Percentiles rank a stretch among this genome's conserved stretches.
Conservation (phyloP, 2,888 invertebrate species). For the Geotrupes spiniger region DNA sequence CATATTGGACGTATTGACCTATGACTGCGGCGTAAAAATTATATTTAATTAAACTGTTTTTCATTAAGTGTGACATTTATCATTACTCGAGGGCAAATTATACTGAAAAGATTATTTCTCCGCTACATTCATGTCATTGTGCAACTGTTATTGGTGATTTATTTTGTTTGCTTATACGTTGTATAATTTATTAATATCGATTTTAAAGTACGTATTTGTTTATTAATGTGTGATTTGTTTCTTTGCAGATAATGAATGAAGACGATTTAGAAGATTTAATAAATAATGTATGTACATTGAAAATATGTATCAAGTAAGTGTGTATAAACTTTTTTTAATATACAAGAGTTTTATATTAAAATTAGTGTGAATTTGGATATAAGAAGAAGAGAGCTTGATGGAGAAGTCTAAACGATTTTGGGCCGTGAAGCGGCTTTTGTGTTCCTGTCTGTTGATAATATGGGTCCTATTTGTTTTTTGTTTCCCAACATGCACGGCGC, state of each 20-base stretch:
- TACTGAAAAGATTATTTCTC: neutral
- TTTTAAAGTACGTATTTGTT: too few relatives aligned
- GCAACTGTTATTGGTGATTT: neutral
- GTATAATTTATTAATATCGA: neutral
- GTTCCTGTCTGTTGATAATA: conserved; percentile 29
- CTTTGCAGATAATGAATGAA: conserved; percentile 17
- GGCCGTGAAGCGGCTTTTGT: conserved; percentile 38
- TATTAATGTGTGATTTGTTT: neutral
- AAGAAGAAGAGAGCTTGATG: conserved; percentile 3
- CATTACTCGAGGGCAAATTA: conserved; percentile 7
- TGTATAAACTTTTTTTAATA: too few relatives aligned
- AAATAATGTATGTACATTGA: too few relatives aligned
- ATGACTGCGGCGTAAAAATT: conserved; percentile 27
- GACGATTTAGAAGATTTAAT: conserved; percentile 5
- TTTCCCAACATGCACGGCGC: conserved; percentile 12
- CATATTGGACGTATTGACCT: conserved; percentile 27
- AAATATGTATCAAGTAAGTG: too few relatives aligned
- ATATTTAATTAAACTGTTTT: conserved; percentile 28
- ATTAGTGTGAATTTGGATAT: too few relatives aligned
- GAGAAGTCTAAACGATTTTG: conserved; percentile 12
- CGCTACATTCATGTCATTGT: conserved; percentile 1
- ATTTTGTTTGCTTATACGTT: neutral
- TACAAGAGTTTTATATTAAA: too few relatives aligned
- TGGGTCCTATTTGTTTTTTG: conserved; percentile 23
- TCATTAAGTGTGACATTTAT: conserved; percentile 18